Conservation (phyloP, 2,797 vertebrate genomes). For the Allobates femoralis region DNA sequence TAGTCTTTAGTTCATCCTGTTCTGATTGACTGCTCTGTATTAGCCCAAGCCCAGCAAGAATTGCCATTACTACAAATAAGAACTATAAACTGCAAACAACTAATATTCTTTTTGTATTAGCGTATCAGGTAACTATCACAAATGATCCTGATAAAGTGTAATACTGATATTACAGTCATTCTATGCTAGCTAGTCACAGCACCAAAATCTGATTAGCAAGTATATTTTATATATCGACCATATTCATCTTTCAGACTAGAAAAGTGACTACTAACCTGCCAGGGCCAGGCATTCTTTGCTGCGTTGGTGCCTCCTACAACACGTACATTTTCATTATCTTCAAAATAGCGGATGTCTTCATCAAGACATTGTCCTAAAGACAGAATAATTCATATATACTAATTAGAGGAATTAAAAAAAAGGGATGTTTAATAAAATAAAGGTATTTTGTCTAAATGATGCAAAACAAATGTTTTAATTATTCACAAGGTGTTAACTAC, state of each 20-base stretch:
- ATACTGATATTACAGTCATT: too few species aligned
- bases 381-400: not conserved
- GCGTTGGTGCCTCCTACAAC: constrained; percentile 74
- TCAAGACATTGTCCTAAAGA: constrained; percentile 30
- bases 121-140: too few species aligned
- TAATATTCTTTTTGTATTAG: too few species aligned
- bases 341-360: not conserved
- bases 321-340: constrained; percentile 53
- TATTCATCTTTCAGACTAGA: not conserved
- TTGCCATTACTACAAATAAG: too few species aligned
- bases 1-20: too few species aligned
- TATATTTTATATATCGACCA: too few species aligned
- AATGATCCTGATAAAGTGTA: too few species aligned
- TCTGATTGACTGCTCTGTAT: too few species aligned
- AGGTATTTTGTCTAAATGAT: not conserved
- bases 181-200: too few species aligned
- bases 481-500: not conserved
- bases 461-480: not conserved
- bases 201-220: too few species aligned
- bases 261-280: constrained; percentile 68
- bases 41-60: too few species aligned
- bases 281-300: constrained; percentile 70
- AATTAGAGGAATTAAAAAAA: not conserved
- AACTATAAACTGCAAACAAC: too few species aligned
- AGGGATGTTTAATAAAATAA: not conserved